phyloP scores from a whole-genome alignment of 2,113 vertebrate species.

The Jacana jacana region DNA sequence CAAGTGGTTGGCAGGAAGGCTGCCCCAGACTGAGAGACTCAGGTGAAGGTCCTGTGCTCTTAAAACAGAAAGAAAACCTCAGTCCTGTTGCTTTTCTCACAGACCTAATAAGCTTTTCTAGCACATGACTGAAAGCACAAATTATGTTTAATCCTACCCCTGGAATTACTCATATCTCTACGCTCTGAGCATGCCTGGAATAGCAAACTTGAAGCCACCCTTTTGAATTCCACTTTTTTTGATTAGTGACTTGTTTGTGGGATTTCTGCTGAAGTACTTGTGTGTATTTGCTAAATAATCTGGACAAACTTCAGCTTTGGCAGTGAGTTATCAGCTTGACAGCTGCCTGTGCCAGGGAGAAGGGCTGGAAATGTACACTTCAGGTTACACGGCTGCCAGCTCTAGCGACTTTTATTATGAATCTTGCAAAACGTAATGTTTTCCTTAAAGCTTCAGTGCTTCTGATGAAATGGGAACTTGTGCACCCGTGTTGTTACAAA shows the following conservation, averaged over 20 bases:
- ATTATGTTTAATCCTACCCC: background rate
- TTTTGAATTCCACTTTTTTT: background rate
- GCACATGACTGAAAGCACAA: background rate
- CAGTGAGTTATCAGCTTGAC: background rate
- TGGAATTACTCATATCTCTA: background rate
- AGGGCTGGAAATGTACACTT: background rate
- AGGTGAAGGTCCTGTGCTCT: background rate
- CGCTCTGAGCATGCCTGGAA: background rate
- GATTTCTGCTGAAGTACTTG: background rate
- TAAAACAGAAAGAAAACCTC: background rate
- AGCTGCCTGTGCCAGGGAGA: background rate
- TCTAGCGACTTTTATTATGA: background rate
- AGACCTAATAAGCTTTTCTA: background rate
- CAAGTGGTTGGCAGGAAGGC: background rate
- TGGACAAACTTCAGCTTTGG: background rate
- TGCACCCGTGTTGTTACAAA: background rate
- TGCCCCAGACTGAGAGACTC: background rate
- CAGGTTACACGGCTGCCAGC: background rate
- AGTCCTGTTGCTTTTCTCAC: background rate
- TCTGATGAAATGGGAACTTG: background rate
- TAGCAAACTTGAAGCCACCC: background rate
- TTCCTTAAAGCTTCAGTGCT: background rate
- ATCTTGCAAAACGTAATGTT: background rate
- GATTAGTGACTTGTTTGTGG: slow-evolving; percentile 18
- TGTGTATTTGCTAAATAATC: slow-evolving; percentile 34